These are phyloP conservation scores for Drosophila subobscura DNA, from an alignment of 1,140 invertebrate genomes.

Conservation along the genomic window DNA sequence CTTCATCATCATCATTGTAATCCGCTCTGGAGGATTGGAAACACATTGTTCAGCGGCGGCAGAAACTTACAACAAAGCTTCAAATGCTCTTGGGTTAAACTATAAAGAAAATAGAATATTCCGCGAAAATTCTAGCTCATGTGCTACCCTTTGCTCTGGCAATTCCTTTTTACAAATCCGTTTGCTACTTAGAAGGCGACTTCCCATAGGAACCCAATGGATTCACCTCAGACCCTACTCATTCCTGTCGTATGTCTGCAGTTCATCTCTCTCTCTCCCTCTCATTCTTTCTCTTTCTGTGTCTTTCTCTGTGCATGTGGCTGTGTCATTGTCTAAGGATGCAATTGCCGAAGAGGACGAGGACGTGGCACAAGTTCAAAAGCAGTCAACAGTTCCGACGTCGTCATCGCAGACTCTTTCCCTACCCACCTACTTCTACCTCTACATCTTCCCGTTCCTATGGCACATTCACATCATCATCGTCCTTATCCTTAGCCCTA, in stretches of 20 bases:
- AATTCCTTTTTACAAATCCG: constrained; percentile 27
- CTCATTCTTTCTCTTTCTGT: constrained; percentile 2
- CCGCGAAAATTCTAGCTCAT: too few species aligned
- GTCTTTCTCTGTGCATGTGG: constrained; percentile 21
- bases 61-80: too few species aligned
- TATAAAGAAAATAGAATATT: too few species aligned
- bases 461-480: constrained; percentile 46
- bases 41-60: neutral
- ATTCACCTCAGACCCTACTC: too few species aligned
- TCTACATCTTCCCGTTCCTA: neutral
- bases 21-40: neutral
- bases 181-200: constrained; percentile 31
- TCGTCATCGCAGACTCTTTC: constrained; percentile 1
- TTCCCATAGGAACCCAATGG: too few species aligned
- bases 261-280: constrained; percentile 16
- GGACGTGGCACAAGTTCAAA: constrained; percentile 64
- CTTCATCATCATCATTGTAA: constrained; percentile 10
- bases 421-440: neutral
- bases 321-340: constrained; percentile 63
- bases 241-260: constrained; percentile 37
- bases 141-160: too few species aligned
- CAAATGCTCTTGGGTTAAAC: too few species aligned
- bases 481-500: constrained; percentile 33
- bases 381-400: constrained; percentile 68
- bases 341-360: constrained; percentile 33